Conservation (phyloP, 2,888 invertebrate species). For the Protodeltote pygarga region DNA sequence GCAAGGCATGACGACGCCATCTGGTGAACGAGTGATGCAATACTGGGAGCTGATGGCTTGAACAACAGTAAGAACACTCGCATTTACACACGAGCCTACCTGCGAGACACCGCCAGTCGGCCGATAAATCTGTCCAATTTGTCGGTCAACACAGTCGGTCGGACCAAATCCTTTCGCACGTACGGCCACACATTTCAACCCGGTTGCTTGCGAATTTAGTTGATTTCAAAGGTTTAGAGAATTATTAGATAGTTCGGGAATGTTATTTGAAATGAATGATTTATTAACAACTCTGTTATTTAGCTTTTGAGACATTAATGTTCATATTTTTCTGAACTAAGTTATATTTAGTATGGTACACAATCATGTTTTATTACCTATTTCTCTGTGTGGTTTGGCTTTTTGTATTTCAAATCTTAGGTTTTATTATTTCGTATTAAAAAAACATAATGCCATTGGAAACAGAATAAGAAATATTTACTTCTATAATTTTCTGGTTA, state of each 20-base stretch:
- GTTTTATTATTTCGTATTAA: background rate
- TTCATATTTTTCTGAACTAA: conserved; percentile 22
- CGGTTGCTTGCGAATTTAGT: conserved; percentile 10
- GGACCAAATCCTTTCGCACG: conserved; percentile 43
- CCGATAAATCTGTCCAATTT: conserved; percentile 13
- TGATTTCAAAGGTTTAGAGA: conserved; percentile 13
- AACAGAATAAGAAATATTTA: no score
- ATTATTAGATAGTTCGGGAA: conserved; percentile 17
- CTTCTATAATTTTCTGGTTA: no score
- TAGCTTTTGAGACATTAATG: conserved; percentile 15
- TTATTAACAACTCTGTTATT: conserved; percentile 23
- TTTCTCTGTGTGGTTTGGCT: background rate
- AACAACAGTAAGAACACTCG: conserved; percentile 40
- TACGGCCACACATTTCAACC: conserved; percentile 23
- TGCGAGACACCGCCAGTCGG: conserved; percentile 11
- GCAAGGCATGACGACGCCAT: conserved; percentile 86
- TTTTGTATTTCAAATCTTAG: background rate
- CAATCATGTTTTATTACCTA: background rate
- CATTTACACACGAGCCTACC: conserved; percentile 36
- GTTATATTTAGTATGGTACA: background rate
- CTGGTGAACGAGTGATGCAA: conserved; percentile 89
- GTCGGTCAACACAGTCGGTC: conserved; percentile 14
- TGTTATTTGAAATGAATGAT: conserved; percentile 20
- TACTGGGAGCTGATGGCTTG: conserved; percentile 88
- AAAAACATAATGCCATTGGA: no score